A percentile compares a stretch with the other conserved stretches of the same genome.
Evolutionary conservation across 92 coral and sea anemone species (phyloP).

Genomic region (Umimayanthus chanpuru): DNA sequence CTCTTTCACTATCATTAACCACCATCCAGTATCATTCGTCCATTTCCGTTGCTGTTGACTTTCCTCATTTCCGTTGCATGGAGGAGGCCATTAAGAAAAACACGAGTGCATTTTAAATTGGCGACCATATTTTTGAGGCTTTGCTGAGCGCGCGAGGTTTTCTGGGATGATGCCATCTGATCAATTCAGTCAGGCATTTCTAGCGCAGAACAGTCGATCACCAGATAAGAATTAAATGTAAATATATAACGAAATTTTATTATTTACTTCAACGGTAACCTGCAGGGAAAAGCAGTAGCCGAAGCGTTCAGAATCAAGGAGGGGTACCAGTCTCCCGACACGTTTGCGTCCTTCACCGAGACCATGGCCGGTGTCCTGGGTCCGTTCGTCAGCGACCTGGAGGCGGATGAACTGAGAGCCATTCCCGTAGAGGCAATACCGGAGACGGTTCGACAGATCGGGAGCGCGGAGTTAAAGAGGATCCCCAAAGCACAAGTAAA

Average conservation of each 20-base stretch:
- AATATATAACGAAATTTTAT: background rate
- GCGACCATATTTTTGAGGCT: no score
- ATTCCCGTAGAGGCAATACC: conserved; percentile 53
- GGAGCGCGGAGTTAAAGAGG: conserved; percentile 50
- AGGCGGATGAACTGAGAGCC: conserved; percentile 46
- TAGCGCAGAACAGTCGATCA: background rate
- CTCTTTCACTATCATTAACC: no score
- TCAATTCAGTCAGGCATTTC: no score
- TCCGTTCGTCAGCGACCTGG: conserved; percentile 57
- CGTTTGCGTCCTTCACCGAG: conserved; percentile 26
- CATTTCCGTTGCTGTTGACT: no score
- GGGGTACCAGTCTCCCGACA: conserved; percentile 3
- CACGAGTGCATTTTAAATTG: no score
- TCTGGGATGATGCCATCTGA: no score
- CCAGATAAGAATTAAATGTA: background rate
- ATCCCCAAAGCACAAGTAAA: conserved; percentile 55
- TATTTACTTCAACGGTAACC: background rate
- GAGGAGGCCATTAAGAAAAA: no score
- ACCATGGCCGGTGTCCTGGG: conserved; percentile 58
- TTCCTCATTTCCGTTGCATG: no score
- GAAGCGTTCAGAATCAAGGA: conserved; percentile 12
- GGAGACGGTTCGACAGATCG: conserved; percentile 73
- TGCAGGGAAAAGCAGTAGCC: conserved; percentile 22
- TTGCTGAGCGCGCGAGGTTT: no score
- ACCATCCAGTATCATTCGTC: no score